Conservation (phyloP, 2,113 vertebrate genomes). For the Phylloscopus trochilus region DNA sequence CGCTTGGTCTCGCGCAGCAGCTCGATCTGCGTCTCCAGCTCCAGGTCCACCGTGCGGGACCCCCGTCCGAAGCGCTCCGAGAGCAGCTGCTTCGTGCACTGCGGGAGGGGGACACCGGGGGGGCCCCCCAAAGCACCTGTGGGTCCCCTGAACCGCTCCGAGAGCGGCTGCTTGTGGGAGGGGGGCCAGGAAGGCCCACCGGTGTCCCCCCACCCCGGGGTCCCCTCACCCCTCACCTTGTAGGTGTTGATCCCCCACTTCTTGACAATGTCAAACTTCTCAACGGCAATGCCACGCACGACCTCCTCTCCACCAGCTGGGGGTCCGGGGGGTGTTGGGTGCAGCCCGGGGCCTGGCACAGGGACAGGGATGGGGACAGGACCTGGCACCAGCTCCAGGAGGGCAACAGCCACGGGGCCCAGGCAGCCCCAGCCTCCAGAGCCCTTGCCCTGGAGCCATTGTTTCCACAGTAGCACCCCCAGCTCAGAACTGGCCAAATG, state of each 20-base stretch:
- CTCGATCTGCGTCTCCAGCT: constrained; percentile 96
- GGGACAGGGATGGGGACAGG: neutral
- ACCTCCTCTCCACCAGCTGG: constrained; percentile 78
- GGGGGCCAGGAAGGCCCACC: rapidly evolving
- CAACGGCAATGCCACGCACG: constrained; percentile 86
- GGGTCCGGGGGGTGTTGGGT: constrained; percentile 77
- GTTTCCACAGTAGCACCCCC: neutral
- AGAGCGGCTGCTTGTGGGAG: constrained; percentile 82
- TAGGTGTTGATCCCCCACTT: constrained; percentile 98
- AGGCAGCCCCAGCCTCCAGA: neutral
- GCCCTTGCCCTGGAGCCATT: neutral
- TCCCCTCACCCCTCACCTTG: constrained; percentile 77
- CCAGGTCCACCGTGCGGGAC: constrained; percentile 92
- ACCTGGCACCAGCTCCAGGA: neutral
- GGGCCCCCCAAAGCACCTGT: constrained; percentile 65
- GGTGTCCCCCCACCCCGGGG: neutral
- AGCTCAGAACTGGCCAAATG: neutral
- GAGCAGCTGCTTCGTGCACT: constrained; percentile 96
- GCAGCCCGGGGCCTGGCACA: constrained; percentile 83
- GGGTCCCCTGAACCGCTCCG: constrained; percentile 78
- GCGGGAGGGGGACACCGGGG: rapidly evolving
- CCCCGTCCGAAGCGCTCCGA: constrained; percentile 93
- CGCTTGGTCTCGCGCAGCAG: constrained; percentile 93
- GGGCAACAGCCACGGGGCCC: rapidly evolving
- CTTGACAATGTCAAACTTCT: constrained; percentile 92